These are phyloP conservation scores for Batillaria attramentaria DNA, from an alignment of 1,140 invertebrate genomes.

Conservation along the genomic window DNA sequence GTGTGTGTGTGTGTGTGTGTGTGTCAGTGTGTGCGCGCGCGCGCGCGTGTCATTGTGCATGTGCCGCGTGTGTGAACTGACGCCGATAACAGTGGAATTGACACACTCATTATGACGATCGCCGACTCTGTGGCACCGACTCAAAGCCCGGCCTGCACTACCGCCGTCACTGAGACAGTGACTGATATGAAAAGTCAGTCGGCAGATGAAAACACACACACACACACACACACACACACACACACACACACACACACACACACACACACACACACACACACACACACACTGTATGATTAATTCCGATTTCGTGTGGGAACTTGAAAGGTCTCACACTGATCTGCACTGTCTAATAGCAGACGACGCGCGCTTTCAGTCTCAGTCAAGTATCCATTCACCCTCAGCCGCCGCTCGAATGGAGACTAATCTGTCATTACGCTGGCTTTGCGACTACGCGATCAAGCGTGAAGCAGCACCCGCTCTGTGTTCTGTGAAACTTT, in stretches of 20 bases:
- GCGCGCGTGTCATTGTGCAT: neutral
- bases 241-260: neutral
- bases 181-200: neutral
- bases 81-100: neutral
- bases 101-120: neutral
- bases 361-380: neutral
- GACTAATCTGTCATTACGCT: neutral
- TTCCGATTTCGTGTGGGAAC: constrained; percentile 1
- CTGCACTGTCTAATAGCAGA: constrained; percentile 6
- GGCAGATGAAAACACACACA: no score
- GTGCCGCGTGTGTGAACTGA: neutral
- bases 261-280: neutral
- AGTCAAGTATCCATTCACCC: neutral
- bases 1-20: neutral
- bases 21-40: no score
- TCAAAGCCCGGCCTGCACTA: no score
- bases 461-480: constrained; percentile 1
- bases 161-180: neutral
- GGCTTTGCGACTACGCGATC: constrained; percentile 12
- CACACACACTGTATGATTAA: neutral
- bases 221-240: neutral
- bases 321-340: neutral
- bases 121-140: no score
- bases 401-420: neutral
- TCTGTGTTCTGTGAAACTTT: no score